phyloP scores from a whole-genome alignment of 1,140 invertebrate species.

The Leucophenga varia region DNA sequence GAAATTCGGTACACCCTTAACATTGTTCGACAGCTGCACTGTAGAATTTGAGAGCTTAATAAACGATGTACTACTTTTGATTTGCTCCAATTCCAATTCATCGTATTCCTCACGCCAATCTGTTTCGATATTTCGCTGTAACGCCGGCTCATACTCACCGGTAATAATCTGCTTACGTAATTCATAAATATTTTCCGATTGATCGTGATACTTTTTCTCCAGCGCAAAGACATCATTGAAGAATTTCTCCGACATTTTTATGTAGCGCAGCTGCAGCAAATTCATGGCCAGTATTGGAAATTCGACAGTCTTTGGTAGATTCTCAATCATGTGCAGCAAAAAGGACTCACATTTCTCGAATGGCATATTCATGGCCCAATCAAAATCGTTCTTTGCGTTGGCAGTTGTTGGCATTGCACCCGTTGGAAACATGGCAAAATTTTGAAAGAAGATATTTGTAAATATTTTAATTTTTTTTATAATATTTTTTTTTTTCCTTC shows the following conservation, averaged over 20 bases:
- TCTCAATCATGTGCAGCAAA: too few species aligned
- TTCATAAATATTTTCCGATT: constrained; percentile 78
- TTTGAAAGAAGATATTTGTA: too few species aligned
- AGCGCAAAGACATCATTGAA: constrained; percentile 90
- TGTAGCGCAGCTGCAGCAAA: constrained; percentile 83
- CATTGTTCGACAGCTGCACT: constrained; percentile 56
- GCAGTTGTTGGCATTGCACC: too few species aligned
- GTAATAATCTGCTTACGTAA: constrained; percentile 77
- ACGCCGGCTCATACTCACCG: constrained; percentile 82
- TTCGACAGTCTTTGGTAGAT: too few species aligned
- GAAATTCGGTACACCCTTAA: constrained; percentile 91
- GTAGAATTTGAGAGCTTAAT: constrained; percentile 15
- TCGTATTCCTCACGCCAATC: too few species aligned
- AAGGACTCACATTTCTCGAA: too few species aligned
- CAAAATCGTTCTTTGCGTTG: too few species aligned
- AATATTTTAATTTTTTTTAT: too few species aligned
- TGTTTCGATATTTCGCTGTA: constrained; percentile 59
- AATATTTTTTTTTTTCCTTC: too few species aligned
- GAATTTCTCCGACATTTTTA: constrained; percentile 90
- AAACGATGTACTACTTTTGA: constrained; percentile 54
- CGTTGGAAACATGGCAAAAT: too few species aligned
- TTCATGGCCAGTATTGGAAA: constrained; percentile 93
- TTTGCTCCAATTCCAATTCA: too few species aligned
- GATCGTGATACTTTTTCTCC: constrained; percentile 87
- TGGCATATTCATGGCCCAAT: too few species aligned